Percentiles rank a stretch among this genome's conserved stretches.
These are phyloP conservation scores for Gobionotothen gibberifrons DNA, from an alignment of 2,797 vertebrate genomes.

Conservation along the genomic window DNA sequence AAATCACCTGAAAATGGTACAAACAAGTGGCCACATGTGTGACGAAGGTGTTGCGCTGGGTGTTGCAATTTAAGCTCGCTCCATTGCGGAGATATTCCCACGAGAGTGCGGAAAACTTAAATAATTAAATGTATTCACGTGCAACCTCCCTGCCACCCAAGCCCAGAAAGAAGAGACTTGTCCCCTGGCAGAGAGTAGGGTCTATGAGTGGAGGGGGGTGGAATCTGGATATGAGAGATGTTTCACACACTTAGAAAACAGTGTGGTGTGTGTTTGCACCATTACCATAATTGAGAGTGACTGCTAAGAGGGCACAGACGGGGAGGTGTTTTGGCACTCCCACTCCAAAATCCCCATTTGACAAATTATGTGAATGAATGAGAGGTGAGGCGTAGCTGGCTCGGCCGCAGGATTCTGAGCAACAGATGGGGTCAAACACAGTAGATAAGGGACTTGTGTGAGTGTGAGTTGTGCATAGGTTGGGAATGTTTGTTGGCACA, in stretches of 20 bases:
- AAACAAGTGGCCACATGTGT: too few relatives aligned
- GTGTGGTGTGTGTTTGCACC: slow-evolving; percentile 66
- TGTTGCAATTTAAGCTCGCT: too few relatives aligned
- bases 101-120: too few relatives aligned
- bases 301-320: slow-evolving; percentile 36
- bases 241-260: slow-evolving; percentile 62
- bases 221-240: slow-evolving; percentile 39
- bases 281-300: slow-evolving; percentile 77
- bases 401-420: too few relatives aligned
- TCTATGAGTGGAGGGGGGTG: background rate
- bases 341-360: slow-evolving; percentile 48
- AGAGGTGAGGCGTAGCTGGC: slow-evolving; percentile 22
- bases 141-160: background rate
- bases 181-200: slow-evolving; percentile 11
- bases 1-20: too few relatives aligned
- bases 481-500: slow-evolving; percentile 37
- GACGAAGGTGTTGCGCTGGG: too few relatives aligned
- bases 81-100: too few relatives aligned
- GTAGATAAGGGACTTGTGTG: slow-evolving; percentile 53
- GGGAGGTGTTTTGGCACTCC: slow-evolving; percentile 48
- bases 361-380: slow-evolving; percentile 72
- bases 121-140: too few relatives aligned
- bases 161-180: slow-evolving; percentile 28
- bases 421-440: slow-evolving; percentile 62
- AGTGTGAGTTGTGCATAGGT: slow-evolving; percentile 17